phyloP scores from a whole-genome alignment of 1,140 invertebrate genomes.

The Philaenus spumarius region DNA sequence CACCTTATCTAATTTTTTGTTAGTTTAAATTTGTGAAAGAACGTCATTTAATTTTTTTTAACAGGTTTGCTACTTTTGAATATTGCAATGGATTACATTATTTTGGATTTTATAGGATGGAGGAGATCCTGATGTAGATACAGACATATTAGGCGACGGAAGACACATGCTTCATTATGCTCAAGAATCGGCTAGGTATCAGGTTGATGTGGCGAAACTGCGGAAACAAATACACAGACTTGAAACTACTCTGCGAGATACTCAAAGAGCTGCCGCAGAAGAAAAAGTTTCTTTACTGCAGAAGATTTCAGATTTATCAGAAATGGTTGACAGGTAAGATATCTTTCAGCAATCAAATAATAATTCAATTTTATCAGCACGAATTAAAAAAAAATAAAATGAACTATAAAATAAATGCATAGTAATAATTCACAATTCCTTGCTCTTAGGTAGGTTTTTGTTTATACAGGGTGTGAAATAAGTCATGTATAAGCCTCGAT shows the following conservation, averaged over 20 bases:
- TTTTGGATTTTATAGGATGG: neutral
- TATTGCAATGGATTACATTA: too few relatives aligned
- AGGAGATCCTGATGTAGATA: neutral
- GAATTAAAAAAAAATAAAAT: neutral
- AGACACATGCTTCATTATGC: slow-evolving; percentile 75
- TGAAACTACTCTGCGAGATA: slow-evolving; percentile 58
- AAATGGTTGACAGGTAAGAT: slow-evolving; percentile 51
- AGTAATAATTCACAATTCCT: too few relatives aligned
- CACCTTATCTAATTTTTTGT: too few relatives aligned
- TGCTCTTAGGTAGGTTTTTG: too few relatives aligned
- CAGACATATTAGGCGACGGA: slow-evolving; percentile 15
- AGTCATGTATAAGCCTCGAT: too few relatives aligned
- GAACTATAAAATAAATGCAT: too few relatives aligned
- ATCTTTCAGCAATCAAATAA: too few relatives aligned
- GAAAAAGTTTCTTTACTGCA: slow-evolving; percentile 51
- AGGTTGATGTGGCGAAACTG: slow-evolving; percentile 67
- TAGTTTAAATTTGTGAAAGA: too few relatives aligned
- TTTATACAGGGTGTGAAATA: too few relatives aligned
- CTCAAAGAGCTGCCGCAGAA: slow-evolving; percentile 49
- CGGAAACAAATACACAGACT: slow-evolving; percentile 63
- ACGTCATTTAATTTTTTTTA: too few relatives aligned
- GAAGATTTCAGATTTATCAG: slow-evolving; percentile 48
- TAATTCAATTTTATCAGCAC: too few relatives aligned
- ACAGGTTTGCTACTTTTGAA: too few relatives aligned
- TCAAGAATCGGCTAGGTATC: slow-evolving; percentile 72